phyloP scores from a whole-genome alignment of 2,797 vertebrate genomes.

The Acanthis flammea region DNA sequence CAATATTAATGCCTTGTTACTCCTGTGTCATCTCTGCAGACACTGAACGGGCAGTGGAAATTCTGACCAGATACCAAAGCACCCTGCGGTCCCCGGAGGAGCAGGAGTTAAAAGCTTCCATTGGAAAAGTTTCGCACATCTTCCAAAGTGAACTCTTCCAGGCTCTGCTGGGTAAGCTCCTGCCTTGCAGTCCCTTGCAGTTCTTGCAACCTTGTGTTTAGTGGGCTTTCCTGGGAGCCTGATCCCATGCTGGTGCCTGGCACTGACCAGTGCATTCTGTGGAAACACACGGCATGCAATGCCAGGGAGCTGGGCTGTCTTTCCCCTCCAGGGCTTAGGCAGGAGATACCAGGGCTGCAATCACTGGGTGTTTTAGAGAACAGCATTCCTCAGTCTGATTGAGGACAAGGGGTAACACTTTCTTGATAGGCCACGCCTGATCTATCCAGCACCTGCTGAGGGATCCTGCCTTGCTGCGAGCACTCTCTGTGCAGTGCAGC shows the following conservation, averaged over 20 bases:
- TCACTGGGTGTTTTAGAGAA: neutral
- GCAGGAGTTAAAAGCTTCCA: slow-evolving; percentile 82
- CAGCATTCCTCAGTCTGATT: neutral
- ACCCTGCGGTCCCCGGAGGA: slow-evolving; percentile 83
- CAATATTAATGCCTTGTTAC: neutral
- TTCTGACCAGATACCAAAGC: slow-evolving; percentile 86
- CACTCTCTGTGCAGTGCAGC: neutral
- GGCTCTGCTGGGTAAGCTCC: slow-evolving; percentile 50
- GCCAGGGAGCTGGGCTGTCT: neutral
- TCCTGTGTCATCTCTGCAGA: slow-evolving; percentile 74
- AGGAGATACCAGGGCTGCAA: neutral
- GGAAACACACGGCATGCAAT: neutral
- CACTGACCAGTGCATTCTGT: neutral
- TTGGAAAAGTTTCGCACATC: slow-evolving; percentile 75
- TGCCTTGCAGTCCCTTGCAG: neutral
- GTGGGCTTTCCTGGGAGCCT: neutral
- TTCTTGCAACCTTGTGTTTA: neutral
- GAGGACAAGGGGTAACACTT: neutral
- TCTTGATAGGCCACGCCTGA: neutral
- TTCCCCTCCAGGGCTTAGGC: neutral
- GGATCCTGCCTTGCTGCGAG: neutral
- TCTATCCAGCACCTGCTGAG: neutral
- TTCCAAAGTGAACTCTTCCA: slow-evolving; percentile 33
- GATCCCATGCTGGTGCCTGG: accelerated
- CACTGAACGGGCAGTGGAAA: slow-evolving; percentile 84